These are phyloP conservation scores for Agrotis clavis DNA, from an alignment of 2,888 invertebrate species.

Conservation along the genomic window DNA sequence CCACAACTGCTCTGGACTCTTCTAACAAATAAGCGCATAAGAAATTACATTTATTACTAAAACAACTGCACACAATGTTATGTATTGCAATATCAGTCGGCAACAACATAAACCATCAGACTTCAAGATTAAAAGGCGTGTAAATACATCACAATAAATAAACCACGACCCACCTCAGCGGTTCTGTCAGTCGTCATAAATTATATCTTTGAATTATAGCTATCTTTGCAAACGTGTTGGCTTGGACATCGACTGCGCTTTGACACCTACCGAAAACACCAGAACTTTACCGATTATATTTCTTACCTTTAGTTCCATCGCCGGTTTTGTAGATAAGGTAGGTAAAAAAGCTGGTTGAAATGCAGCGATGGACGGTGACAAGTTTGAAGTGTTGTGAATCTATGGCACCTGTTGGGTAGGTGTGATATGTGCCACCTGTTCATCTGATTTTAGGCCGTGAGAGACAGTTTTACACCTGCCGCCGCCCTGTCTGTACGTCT, in stretches of 20 bases:
- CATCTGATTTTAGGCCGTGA: constrained; percentile 39
- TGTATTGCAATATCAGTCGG: constrained; percentile 19
- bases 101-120: constrained; percentile 17
- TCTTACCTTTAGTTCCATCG: constrained; percentile 3
- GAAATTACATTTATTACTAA: neutral
- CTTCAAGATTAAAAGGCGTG: constrained; percentile 41
- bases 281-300: neutral
- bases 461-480: constrained; percentile 61
- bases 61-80: constrained; percentile 11
- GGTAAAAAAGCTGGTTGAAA: neutral
- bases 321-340: accelerated
- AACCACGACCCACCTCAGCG: constrained; percentile 35
- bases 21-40: neutral
- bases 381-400: neutral
- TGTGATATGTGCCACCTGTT: constrained; percentile 53
- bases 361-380: constrained; percentile 9
- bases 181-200: constrained; percentile 49
- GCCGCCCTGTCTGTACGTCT: constrained; percentile 56
- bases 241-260: constrained; percentile 32
- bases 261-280: neutral
- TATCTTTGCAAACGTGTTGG: constrained; percentile 46
- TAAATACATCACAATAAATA: constrained; percentile 52
- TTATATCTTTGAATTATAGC: constrained; percentile 52
- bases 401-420: constrained; percentile 52
- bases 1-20: no score